phyloP scores from a whole-genome alignment of 2,113 vertebrate species.

The Plectropomus leopardus region DNA sequence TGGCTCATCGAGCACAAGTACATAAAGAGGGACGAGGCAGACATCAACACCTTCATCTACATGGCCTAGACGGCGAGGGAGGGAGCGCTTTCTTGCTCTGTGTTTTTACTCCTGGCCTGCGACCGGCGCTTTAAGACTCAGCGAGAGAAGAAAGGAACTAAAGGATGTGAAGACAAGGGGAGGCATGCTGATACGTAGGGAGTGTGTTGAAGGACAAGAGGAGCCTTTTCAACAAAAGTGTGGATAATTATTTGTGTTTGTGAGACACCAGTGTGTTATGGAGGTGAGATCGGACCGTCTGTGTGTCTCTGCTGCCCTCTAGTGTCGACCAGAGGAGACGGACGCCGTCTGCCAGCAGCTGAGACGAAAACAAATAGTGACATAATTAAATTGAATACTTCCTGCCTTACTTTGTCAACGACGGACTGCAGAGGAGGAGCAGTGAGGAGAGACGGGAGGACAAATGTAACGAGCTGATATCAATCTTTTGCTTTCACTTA shows the following conservation, averaged over 20 bases:
- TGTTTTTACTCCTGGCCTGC: constrained; percentile 44
- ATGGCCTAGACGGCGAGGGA: constrained; percentile 87
- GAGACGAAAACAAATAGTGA: constrained; percentile 40
- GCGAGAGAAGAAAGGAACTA: constrained; percentile 9
- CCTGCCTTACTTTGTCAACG: constrained; percentile 76
- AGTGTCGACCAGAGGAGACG: constrained; percentile 31
- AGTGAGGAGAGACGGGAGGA: constrained; percentile 21
- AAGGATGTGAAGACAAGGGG: constrained; percentile 2
- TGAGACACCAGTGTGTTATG: constrained; percentile 45
- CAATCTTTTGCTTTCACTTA: constrained; percentile 57
- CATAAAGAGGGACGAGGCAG: constrained; percentile 94
- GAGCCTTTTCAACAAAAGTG: constrained; percentile 35
- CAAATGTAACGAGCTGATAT: constrained; percentile 35
- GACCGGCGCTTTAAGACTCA: constrained; percentile 41
- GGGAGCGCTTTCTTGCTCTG: neutral
- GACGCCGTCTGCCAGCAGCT: constrained; percentile 17
- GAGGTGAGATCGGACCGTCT: constrained; percentile 25
- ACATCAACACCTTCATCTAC: constrained; percentile 99
- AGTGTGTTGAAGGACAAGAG: constrained; percentile 6
- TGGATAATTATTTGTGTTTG: constrained; percentile 54
- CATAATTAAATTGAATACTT: constrained; percentile 56
- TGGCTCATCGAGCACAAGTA: constrained; percentile 99
- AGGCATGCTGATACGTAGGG: neutral
- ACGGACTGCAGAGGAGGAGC: constrained; percentile 23
- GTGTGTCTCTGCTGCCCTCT: constrained; percentile 62